phyloP scores from a whole-genome alignment of 2,113 vertebrate genomes.

The Ahaetulla prasina region DNA sequence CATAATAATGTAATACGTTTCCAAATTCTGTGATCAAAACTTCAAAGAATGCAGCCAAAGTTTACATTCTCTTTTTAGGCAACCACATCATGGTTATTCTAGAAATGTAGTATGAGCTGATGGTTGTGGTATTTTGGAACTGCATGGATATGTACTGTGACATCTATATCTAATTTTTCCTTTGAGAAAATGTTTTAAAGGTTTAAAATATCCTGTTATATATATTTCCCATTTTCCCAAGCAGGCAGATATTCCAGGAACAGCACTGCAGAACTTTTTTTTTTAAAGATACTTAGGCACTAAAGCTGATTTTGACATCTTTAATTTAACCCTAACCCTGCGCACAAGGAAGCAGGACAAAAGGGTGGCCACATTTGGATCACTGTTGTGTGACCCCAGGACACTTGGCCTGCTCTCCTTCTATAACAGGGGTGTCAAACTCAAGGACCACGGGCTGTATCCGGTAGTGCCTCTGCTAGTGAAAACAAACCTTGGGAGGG shows the following conservation, averaged over 20 bases:
- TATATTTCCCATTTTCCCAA: background rate
- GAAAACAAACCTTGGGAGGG: too few species aligned
- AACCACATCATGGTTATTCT: background rate
- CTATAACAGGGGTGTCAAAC: too few species aligned
- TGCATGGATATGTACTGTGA: background rate
- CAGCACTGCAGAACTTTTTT: background rate
- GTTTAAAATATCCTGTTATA: background rate
- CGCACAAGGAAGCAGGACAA: too few species aligned
- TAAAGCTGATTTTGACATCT: background rate
- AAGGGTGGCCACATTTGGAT: too few species aligned
- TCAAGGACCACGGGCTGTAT: too few species aligned
- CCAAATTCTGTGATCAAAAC: background rate
- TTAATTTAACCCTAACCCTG: background rate
- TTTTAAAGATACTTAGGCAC: background rate
- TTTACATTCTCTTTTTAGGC: background rate
- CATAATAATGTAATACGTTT: slow-evolving; percentile 8
- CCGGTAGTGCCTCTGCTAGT: too few species aligned
- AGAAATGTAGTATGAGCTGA: background rate
- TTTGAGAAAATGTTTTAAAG: background rate
- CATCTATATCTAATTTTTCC: background rate
- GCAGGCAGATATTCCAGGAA: background rate
- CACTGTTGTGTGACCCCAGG: too few species aligned
- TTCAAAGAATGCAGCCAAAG: background rate
- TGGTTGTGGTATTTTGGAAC: background rate
- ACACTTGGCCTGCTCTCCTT: too few species aligned